A percentile compares a stretch with the other conserved stretches of the same genome.
These are phyloP conservation scores for Cinclus mexicanus DNA, from an alignment of 2,113 vertebrate genomes.

Conservation along the genomic window DNA sequence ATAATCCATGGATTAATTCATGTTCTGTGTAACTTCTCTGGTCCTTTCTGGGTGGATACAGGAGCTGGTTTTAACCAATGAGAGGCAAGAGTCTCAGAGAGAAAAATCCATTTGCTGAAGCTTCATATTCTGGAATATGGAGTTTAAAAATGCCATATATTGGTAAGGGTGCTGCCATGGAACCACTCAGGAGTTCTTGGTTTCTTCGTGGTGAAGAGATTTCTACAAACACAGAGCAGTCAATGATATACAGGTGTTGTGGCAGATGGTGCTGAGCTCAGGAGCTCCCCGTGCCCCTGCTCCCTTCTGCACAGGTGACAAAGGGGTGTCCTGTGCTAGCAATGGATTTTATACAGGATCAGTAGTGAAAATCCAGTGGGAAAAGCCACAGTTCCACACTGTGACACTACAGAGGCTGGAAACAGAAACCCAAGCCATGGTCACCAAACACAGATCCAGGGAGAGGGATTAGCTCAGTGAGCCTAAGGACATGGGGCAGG, in stretches of 20 bases:
- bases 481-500: not conserved
- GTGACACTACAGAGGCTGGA: not conserved
- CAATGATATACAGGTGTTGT: not conserved
- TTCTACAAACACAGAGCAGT: accelerated
- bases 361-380: not conserved
- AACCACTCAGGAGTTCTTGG: not conserved
- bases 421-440: not conserved
- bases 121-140: not conserved
- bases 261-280: not conserved
- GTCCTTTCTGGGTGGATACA: not conserved
- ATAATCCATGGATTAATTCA: not conserved
- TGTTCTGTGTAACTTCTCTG: not conserved
- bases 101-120: not conserved
- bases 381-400: not conserved
- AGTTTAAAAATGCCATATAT: not conserved
- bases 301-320: not conserved
- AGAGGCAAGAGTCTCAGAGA: not conserved
- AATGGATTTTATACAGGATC: accelerated
- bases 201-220: not conserved
- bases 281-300: not conserved
- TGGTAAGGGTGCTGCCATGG: not conserved
- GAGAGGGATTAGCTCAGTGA: not conserved
- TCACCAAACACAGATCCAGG: not conserved
- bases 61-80: not conserved
- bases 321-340: not conserved